Evolutionary conservation across 2,888 invertebrate genomes (phyloP), one percentile per base, ranked within the genome.

Genomic region (Idaea straminata): DNA sequence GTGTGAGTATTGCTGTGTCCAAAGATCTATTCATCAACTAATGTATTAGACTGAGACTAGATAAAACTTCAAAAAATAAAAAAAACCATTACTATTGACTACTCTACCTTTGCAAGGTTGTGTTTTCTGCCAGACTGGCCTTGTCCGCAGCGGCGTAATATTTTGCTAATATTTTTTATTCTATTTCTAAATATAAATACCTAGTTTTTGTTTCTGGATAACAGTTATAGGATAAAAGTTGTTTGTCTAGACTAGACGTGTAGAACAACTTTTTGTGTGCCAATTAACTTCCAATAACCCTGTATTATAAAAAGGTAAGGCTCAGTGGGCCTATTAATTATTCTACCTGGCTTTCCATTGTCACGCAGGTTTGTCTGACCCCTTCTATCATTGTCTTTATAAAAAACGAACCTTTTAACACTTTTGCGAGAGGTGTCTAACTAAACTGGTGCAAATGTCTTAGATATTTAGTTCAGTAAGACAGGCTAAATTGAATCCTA

Each of bases 321-420:
- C 77, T 76, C 76, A 67, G 67, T 74, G 77, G 76, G 77, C 75
- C 77, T 76, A 83, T 83, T 84, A 84, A 84, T 85, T 83, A 84
- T 83, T 82, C 78, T 83, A 84, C 85, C 85, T 82, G 83, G 74
- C 69, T 70, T 73, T 73, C 73, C 66, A 80, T 77, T 75, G 77
- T 78, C 72, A 69, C 66, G 63, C 67, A 69, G 61, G 58, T 59
- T 58, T 63, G 58, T 15, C 62, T 16, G 7, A 36, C 35, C 59
- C 16, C 57, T 59, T 64, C 61, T 57, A 61, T 61, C 59, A 59
- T 68, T 65, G 65, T 63, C 63, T 62, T 58, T 66, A 58, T 38
- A 34, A 61, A 68, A 69, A 63, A 25, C 25, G 25, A 25, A 25
- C 25, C 25, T 25, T 25, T 25, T 25, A 71, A 67, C 15, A 57